Evolutionary conservation across 2,888 invertebrate genomes (phyloP).

Genomic region (Pachliopta kotzebuea): DNA sequence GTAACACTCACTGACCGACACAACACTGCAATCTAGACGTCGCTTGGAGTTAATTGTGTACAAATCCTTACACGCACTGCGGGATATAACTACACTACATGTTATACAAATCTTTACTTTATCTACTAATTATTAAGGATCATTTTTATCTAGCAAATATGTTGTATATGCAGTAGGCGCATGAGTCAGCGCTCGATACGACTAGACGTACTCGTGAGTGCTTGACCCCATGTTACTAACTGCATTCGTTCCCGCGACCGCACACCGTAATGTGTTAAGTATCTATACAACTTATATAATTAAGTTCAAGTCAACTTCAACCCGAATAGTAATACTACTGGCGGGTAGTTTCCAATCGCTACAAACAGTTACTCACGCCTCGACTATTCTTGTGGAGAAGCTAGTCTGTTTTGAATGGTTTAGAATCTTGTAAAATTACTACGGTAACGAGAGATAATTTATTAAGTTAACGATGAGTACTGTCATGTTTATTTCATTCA

Average conservation of each 20-base stretch:
- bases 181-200: conserved; percentile 26
- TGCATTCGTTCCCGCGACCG: conserved; percentile 19
- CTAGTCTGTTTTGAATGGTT: too few relatives aligned
- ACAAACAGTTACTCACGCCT: too few relatives aligned
- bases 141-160: neutral
- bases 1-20: conserved; percentile 1
- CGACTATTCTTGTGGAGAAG: too few relatives aligned
- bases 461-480: too few relatives aligned
- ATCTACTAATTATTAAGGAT: neutral
- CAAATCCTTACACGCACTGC: neutral
- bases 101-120: conserved; percentile 3
- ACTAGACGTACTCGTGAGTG: conserved; percentile 23
- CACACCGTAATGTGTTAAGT: conserved; percentile 1
- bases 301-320: neutral
- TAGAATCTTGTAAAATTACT: too few relatives aligned
- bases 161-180: neutral
- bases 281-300: neutral
- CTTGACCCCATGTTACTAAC: conserved; percentile 23
- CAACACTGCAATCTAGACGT: conserved; percentile 7
- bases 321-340: neutral
- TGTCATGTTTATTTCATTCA: too few relatives aligned
- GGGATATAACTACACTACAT: neutral
- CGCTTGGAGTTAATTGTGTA: conserved; percentile 19
- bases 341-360: too few relatives aligned
- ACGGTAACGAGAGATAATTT: too few relatives aligned